These are phyloP conservation scores for Genyomyrus donnyi DNA, from an alignment of 2,113 vertebrate genomes.

Conservation along the genomic window DNA sequence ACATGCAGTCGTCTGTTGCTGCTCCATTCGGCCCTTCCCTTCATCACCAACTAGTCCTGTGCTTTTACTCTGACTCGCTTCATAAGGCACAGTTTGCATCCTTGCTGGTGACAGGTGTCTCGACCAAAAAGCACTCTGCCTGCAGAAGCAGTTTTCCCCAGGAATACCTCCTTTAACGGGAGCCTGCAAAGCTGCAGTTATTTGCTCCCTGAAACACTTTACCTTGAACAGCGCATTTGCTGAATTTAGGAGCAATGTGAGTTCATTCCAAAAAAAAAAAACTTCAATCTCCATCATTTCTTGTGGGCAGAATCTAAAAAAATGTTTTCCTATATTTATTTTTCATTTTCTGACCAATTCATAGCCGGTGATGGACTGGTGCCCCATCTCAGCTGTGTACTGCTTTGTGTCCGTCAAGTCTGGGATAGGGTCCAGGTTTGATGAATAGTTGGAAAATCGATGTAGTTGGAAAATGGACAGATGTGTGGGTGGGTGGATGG, in stretches of 20 bases:
- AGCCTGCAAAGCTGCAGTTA: neutral
- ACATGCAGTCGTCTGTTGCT: neutral
- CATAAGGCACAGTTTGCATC: neutral
- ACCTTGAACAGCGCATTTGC: neutral
- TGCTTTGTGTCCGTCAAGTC: neutral
- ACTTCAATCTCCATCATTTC: neutral
- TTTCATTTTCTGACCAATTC: neutral
- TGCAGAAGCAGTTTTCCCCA: neutral
- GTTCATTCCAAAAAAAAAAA: conserved; percentile 3
- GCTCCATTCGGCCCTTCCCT: neutral
- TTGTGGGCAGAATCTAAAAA: neutral
- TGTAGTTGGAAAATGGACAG: neutral
- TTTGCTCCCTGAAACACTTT: neutral
- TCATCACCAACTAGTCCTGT: neutral
- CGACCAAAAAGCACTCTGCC: neutral
- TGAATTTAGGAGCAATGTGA: neutral
- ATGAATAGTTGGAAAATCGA: neutral
- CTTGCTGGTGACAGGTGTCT: neutral
- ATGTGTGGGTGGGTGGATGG: neutral
- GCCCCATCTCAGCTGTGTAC: neutral
- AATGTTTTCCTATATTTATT: neutral
- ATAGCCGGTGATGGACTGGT: neutral
- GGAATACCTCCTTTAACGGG: neutral
- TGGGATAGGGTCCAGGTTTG: neutral
- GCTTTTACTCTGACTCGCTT: neutral